Percentiles rank a stretch among this genome's conserved stretches.
These are phyloP conservation scores for Malurus elegans DNA, from an alignment of 2,113 vertebrate genomes.

Conservation along the genomic window DNA sequence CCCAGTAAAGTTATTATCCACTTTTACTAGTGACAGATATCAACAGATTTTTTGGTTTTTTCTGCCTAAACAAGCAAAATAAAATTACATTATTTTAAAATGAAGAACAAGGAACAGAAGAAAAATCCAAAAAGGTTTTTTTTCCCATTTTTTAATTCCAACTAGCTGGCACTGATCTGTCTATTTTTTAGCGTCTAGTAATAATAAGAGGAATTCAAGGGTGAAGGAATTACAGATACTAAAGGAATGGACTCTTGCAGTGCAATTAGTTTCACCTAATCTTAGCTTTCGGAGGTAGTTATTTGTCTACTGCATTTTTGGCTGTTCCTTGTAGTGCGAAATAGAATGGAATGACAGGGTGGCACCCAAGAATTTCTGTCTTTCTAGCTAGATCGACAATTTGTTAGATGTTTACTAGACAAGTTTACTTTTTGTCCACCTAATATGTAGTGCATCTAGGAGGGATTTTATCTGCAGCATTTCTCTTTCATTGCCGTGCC, in stretches of 20 bases:
- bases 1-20: not conserved
- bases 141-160: not conserved
- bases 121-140: not conserved
- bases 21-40: not conserved
- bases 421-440: not conserved
- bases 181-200: not conserved
- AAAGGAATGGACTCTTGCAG: not conserved
- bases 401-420: not conserved
- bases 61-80: not conserved
- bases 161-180: not conserved
- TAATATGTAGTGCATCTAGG: not conserved
- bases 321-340: not conserved
- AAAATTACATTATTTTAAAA: not conserved
- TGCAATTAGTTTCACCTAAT: not conserved
- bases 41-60: not conserved
- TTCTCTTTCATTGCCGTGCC: not conserved
- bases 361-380: not conserved
- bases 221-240: not conserved
- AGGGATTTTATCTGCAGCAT: not conserved
- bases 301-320: not conserved
- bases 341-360: not conserved
- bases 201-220: not conserved
- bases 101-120: not conserved
- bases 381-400: not conserved
- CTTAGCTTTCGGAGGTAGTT: not conserved